Percentiles rank a stretch among this genome's conserved stretches.
Evolutionary conservation across 2,113 vertebrate genomes (phyloP).

Genomic region (Zingel zingel): DNA sequence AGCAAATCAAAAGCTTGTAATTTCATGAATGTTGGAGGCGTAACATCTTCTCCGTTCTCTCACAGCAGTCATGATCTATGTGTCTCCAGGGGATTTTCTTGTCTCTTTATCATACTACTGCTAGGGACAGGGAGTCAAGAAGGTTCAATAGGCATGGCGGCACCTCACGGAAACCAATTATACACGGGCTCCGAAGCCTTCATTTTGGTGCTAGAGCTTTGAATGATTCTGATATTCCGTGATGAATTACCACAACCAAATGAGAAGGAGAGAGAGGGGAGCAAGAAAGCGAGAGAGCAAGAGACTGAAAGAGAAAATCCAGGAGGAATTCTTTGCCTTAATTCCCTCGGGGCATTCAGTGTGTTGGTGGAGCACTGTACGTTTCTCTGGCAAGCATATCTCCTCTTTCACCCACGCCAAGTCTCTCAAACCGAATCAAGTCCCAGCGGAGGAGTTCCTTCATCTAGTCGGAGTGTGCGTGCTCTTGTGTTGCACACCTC

Average conservation of each 20-base stretch:
- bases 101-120: slow-evolving; percentile 56
- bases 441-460: slow-evolving; percentile 77
- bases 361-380: slow-evolving; percentile 74
- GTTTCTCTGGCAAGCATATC: slow-evolving; percentile 68
- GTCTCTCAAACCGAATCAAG: slow-evolving; percentile 65
- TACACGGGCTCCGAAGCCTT: slow-evolving; percentile 50
- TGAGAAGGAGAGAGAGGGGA: slow-evolving; percentile 55
- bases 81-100: slow-evolving; percentile 36
- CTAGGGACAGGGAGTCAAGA: slow-evolving; percentile 59
- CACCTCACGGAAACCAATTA: slow-evolving; percentile 77
- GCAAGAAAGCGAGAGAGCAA: slow-evolving; percentile 35
- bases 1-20: slow-evolving; percentile 43
- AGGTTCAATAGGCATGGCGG: slow-evolving; percentile 63
- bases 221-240: slow-evolving; percentile 73
- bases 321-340: slow-evolving; percentile 70
- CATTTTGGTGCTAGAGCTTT: slow-evolving; percentile 56
- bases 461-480: slow-evolving; percentile 56
- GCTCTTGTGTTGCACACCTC: slow-evolving; percentile 60
- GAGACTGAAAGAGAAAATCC: slow-evolving; percentile 68
- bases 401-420: slow-evolving; percentile 73
- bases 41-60: slow-evolving; percentile 10
- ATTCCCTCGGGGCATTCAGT: slow-evolving; percentile 54
- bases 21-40: slow-evolving; percentile 30
- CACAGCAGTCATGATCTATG: neutral
- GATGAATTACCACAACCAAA: slow-evolving; percentile 78